Evolutionary conservation across 2,113 vertebrate species (phyloP), one percentile per base, ranked within the genome.

Genomic region (Mesocricetus auratus): DNA sequence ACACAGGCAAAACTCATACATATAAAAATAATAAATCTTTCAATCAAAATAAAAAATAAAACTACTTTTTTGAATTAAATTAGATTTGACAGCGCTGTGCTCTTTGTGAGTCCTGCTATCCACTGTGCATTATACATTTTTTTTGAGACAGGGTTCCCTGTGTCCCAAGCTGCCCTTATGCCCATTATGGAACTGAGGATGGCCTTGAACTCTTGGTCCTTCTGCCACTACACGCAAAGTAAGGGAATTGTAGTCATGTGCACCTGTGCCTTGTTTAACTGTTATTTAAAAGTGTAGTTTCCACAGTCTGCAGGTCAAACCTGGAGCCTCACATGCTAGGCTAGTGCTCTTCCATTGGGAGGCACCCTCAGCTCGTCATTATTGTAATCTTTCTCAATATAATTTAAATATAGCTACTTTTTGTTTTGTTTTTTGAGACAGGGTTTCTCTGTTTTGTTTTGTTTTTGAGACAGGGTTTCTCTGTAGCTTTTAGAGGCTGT

Each of bases 301-400:
- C 31, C 31, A 11, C 47, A 45, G 29, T 29, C 11, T 45, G 11
- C 12, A 75, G 2, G 26, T 77, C 42, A 45, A 31, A 19, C 47
- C 47, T 19, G 16, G 77, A 79, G 77, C 77, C 77, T 53, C 3
- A 10, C 0, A 17, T 19, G 77, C 77, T 79, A 53, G 16, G 77
- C 50, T 53, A 79, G 47, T 79, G 77, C 29, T 79, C 31, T 53
- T 33, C 77, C 77, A 79, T 17, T 79, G 47, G 16, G 16, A 21
- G 33, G 47, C 31, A 19, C 31, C 75, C 77, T 53, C 77, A 7
- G 47, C 31, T 79, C 47, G 47, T 21, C 47, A 50, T 17, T 39
- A 39, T 92, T 96, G 81, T 77, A 75, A 87, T 87, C 75, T 94
- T 90, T 95, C 81, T 82, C 94, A 64, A 50, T 58, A 50, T 74